Evolutionary conservation across 2,888 invertebrate genomes (phyloP).

Genomic region (Eupithecia inturbata): DNA sequence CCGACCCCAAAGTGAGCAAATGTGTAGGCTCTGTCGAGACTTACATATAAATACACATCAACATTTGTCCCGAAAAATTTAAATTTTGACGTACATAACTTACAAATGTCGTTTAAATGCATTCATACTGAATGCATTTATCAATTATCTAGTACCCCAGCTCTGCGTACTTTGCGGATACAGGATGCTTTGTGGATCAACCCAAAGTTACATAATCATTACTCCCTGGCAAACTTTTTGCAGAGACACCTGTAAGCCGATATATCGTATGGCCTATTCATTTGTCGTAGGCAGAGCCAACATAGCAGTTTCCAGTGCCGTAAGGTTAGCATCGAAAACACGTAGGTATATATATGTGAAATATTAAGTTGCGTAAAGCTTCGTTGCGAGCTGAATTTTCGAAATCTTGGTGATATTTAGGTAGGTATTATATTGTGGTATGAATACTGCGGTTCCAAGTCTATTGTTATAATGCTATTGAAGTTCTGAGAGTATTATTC

Average conservation of each 20-base stretch:
- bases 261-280: conserved; percentile 69
- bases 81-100: no score
- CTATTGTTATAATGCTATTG: not conserved
- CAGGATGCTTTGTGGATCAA: no score
- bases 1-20: no score
- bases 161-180: no score
- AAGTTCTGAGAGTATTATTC: not conserved
- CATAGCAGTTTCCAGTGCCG: conserved; percentile 45
- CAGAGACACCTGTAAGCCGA: conserved; percentile 52
- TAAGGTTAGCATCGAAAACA: conserved; percentile 44
- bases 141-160: no score
- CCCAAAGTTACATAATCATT: conserved; percentile 4
- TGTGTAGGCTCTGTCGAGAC: no score
- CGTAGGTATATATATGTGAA: conserved; percentile 44
- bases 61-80: no score
- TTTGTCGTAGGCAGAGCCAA: conserved; percentile 62
- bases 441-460: not conserved
- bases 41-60: no score
- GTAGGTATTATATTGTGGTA: no score
- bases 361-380: conserved; percentile 35
- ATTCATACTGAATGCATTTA: no score
- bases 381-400: not conserved
- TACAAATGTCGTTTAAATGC: no score
- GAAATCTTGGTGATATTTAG: not conserved
- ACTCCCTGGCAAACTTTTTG: conserved; percentile 40